phyloP scores from a whole-genome alignment of 2,113 vertebrate genomes.

The Solenodon paradoxus region DNA sequence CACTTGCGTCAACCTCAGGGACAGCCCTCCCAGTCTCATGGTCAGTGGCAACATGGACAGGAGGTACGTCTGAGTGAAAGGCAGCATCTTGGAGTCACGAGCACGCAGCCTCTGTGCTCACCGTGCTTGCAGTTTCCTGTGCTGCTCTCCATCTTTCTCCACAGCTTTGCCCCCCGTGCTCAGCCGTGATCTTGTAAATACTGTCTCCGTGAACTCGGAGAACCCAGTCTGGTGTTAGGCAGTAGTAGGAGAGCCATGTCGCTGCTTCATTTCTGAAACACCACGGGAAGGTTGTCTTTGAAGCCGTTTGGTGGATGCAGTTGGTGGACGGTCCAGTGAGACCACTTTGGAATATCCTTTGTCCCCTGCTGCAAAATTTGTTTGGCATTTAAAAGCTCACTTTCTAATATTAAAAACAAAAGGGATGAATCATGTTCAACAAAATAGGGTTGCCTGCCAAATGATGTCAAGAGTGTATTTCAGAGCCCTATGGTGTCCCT shows the following conservation, averaged over 20 bases:
- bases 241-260: slow-evolving; percentile 73
- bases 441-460: slow-evolving; percentile 80
- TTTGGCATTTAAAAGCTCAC: slow-evolving; percentile 86
- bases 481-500: slow-evolving; percentile 79
- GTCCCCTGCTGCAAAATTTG: slow-evolving; percentile 82
- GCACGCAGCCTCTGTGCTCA: not conserved
- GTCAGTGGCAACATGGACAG: slow-evolving; percentile 95
- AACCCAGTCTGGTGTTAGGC: slow-evolving; percentile 73
- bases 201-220: slow-evolving; percentile 55
- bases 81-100: not conserved
- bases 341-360: slow-evolving; percentile 83
- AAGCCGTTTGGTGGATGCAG: slow-evolving; percentile 84
- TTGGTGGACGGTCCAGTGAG: slow-evolving; percentile 83
- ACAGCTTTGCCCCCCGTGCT: not conserved
- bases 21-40: slow-evolving; percentile 89
- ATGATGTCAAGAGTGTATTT: slow-evolving; percentile 81
- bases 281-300: slow-evolving; percentile 74
- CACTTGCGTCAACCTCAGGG: slow-evolving; percentile 90
- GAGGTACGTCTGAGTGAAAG: slow-evolving; percentile 82
- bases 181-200: not conserved
- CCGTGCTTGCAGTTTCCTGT: not conserved
- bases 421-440: slow-evolving; percentile 80
- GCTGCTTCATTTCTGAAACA: slow-evolving; percentile 74
- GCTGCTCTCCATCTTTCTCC: not conserved
- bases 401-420: slow-evolving; percentile 85